phyloP scores from a whole-genome alignment of 2,113 vertebrate genomes.

The Clarias macrocephalus region DNA sequence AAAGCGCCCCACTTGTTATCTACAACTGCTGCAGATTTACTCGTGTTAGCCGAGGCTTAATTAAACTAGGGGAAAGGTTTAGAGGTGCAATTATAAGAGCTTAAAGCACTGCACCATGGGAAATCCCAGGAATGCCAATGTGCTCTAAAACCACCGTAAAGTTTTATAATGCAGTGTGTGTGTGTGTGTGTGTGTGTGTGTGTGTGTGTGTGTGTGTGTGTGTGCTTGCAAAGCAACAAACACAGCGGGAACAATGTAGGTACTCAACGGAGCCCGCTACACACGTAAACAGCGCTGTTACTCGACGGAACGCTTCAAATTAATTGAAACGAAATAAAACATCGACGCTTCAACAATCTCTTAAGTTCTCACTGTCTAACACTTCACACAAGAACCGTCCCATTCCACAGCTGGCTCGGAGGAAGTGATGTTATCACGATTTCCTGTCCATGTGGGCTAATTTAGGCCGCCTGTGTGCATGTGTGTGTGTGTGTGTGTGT shows the following conservation, averaged over 20 bases:
- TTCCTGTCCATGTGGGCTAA: conserved; percentile 51
- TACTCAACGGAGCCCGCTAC: not conserved
- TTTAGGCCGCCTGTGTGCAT: not conserved
- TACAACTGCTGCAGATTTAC: not conserved
- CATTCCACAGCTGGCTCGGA: conserved; percentile 40
- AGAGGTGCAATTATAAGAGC: conserved; percentile 33
- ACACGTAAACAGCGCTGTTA: not conserved
- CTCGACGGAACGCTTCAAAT: not conserved
- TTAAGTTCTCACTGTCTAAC: conserved; percentile 48
- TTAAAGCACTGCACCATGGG: conserved; percentile 31
- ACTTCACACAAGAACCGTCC: conserved; percentile 32
- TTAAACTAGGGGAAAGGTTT: conserved; percentile 31
- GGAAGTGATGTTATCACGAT: conserved; percentile 60
- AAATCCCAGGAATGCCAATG: conserved; percentile 40
- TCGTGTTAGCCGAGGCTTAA: conserved; percentile 27
- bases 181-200: not conserved
- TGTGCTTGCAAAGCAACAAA: conserved; percentile 3
- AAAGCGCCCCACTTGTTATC: conserved; percentile 32
- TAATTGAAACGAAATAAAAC: not conserved
- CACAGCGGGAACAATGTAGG: not conserved
- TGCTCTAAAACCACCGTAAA: conserved; percentile 39
- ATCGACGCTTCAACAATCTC: not conserved
- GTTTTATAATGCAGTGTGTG: conserved; percentile 33
- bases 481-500: not conserved
- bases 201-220: not conserved